Conservation (phyloP, 1,140 invertebrate genomes). For the Pectinophora gossypiella region DNA sequence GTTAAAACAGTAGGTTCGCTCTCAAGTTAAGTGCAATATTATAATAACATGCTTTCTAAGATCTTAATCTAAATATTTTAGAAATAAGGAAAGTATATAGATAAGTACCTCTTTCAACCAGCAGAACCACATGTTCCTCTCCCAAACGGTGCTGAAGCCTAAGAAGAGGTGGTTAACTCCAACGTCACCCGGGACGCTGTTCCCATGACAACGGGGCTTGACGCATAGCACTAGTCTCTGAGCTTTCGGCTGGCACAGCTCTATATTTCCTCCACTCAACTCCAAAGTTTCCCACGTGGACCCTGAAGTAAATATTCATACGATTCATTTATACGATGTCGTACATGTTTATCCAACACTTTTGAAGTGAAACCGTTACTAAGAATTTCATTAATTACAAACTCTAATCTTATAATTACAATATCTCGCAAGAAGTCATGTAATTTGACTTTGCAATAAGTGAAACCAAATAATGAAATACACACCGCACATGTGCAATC, state of each 20-base stretch:
- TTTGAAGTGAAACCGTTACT: no score
- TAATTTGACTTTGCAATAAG: no score
- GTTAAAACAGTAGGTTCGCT: no score
- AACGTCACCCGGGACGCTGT: slow-evolving; percentile 32
- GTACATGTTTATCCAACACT: no score
- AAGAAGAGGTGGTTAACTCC: slow-evolving; percentile 73
- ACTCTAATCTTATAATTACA: no score
- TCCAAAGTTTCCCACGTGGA: slow-evolving; percentile 47
- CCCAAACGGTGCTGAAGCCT: slow-evolving; percentile 79
- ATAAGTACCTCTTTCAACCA: slow-evolving; percentile 78
- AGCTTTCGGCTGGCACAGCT: slow-evolving; percentile 62
- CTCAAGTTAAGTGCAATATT: no score
- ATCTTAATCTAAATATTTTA: no score
- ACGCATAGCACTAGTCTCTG: slow-evolving; percentile 68
- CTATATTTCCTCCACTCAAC: slow-evolving; percentile 62
- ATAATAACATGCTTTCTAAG: no score
- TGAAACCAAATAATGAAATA: not conserved
- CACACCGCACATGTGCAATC: slow-evolving; percentile 76
- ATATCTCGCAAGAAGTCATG: no score
- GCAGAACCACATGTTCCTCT: slow-evolving; percentile 78
- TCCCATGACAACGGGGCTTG: slow-evolving; percentile 54
- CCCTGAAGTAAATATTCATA: slow-evolving; percentile 48
- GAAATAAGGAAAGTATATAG: slow-evolving; percentile 6
- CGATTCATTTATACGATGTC: no score
- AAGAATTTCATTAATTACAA: no score